Evolutionary conservation across 2,888 invertebrate genomes (phyloP), one percentile per base, ranked within the genome.

Genomic region (Conus canariensis): DNA sequence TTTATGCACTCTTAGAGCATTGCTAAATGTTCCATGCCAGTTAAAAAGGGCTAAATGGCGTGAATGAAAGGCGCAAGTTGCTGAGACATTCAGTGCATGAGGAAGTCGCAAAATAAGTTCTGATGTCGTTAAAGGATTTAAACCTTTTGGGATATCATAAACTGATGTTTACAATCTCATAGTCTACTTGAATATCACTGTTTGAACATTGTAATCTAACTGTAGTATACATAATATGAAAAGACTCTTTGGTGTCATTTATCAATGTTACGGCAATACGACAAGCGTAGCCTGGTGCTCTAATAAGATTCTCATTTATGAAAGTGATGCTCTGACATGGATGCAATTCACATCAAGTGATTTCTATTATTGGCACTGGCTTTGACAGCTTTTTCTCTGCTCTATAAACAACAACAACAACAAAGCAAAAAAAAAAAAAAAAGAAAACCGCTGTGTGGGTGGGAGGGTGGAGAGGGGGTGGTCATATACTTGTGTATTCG

Each of bases 121-220:
- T 83, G 22, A 58, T 83, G 82, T 83, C 82, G 82, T 58, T n/a
- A 88, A 82, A 88, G n/a, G 82, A 77, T 77, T 74, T 88, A 30
- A 30, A 80, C 22, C 16, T 25, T 25, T 30, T 19, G n/a, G n/a
- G 6, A 19, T 22, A 77, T 60, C 5, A 10, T 30, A 77, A 60
- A 30, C 22, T 59, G 77, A 59, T 56, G 56, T 77, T 59, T 80
- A 30, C 74, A 77, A 80, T 19, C 16, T 64, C 6, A 16, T 14
- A 10, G 16, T 14, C 64, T 14, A 10, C 64, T 64, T 64, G 10
- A 10, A 64, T 64, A 64, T 64, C 64, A 64, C 64, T 45, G 45
- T 45, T 45, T 45, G 45, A 45, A 64, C 64, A 16, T 16, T 14
- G 64, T 64, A 10, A 10, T 14, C 10, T 1, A 64, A 64, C 16